These are phyloP conservation scores for Odontomachus brunneus DNA, from an alignment of 1,140 invertebrate genomes.

Conservation along the genomic window DNA sequence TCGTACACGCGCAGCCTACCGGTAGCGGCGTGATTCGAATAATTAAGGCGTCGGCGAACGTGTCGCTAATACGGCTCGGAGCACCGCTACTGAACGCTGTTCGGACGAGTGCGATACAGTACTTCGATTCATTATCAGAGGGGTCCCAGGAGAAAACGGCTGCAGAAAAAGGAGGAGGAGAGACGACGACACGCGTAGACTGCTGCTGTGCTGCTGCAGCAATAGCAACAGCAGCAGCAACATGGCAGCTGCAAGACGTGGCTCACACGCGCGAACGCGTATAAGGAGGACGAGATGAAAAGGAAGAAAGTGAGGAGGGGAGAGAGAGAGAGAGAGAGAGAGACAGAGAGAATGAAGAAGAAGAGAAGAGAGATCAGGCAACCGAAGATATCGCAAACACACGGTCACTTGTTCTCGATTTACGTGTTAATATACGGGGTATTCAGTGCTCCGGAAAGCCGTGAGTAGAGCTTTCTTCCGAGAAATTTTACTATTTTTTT, in stretches of 20 bases:
- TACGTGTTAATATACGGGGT: constrained; percentile 58
- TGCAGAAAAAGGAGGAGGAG: constrained; percentile 38
- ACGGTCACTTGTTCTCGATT: constrained; percentile 72
- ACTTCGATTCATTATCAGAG: constrained; percentile 71
- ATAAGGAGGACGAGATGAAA: constrained; percentile 33
- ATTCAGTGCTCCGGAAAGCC: not conserved
- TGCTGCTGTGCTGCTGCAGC: not conserved
- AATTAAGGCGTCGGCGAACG: constrained; percentile 33
- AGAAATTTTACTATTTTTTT: not conserved
- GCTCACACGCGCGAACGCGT: not conserved
- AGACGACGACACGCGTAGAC: constrained; percentile 49
- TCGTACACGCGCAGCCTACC: not conserved
- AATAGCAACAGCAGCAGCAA: not conserved
- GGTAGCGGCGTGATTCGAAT: constrained; percentile 22
- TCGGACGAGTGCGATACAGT: constrained; percentile 54
- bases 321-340: constrained; percentile 15
- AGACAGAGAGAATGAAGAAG: constrained; percentile 15
- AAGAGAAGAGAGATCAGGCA: constrained; percentile 14
- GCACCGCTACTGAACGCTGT: constrained; percentile 53
- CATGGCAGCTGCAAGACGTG: constrained; percentile 51
- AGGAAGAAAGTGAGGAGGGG: not conserved
- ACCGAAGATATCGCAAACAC: constrained; percentile 68
- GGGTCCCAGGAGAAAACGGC: not conserved
- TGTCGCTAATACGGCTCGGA: constrained; percentile 57
- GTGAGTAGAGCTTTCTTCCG: not conserved